phyloP scores from a whole-genome alignment of 2,888 invertebrate species.

The Cynaeus angustus region DNA sequence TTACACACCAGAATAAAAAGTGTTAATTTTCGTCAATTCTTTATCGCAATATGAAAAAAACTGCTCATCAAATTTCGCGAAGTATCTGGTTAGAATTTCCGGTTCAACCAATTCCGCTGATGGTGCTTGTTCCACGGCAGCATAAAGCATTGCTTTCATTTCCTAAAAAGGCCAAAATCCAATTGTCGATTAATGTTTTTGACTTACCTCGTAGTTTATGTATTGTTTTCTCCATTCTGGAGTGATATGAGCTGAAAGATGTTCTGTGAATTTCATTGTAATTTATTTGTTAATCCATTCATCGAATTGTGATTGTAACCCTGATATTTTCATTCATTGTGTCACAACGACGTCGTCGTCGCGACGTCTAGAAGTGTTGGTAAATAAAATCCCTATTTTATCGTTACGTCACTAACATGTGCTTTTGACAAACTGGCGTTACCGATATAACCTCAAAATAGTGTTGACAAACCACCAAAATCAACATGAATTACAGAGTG shows the following conservation, averaged over 20 bases:
- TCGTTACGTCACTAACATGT: neutral
- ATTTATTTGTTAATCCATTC: constrained; percentile 40
- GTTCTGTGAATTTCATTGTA: constrained; percentile 98
- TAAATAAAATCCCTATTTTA: constrained; percentile 3
- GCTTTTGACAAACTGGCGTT: neutral
- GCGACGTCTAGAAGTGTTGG: constrained; percentile 26
- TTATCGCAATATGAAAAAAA: constrained; percentile 90
- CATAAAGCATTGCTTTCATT: constrained; percentile 89
- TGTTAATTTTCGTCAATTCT: constrained; percentile 90
- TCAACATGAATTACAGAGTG: neutral
- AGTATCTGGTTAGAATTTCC: constrained; percentile 81
- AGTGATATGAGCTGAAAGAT: constrained; percentile 90
- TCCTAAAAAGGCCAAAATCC: constrained; percentile 73
- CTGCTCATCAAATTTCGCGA: constrained; percentile 87
- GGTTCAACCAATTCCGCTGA: constrained; percentile 83
- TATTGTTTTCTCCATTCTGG: constrained; percentile 96
- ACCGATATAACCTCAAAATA: constrained; percentile 21
- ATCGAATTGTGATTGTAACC: constrained; percentile 19
- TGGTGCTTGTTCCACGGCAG: constrained; percentile 84
- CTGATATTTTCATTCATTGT: constrained; percentile 36
- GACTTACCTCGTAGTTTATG: constrained; percentile 80
- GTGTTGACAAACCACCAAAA: neutral
- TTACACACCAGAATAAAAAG: constrained; percentile 81
- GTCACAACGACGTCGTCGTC: constrained; percentile 44
- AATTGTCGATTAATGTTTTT: neutral